Conservation (phyloP, 2,113 vertebrate species). For the Furnarius figulus region DNA sequence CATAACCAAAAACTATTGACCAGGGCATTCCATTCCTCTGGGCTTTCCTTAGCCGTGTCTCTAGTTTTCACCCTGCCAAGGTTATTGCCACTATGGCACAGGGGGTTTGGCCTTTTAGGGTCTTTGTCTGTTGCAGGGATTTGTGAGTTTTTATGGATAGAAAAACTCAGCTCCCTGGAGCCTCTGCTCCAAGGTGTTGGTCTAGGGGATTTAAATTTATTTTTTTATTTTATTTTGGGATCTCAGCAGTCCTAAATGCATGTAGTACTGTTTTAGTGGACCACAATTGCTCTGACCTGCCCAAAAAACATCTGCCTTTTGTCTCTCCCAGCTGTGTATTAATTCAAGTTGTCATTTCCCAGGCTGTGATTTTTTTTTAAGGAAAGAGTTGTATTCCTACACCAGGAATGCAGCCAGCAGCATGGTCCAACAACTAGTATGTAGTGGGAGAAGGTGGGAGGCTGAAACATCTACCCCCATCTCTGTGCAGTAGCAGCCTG, state of each 20-base stretch:
- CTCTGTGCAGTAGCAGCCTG: background rate
- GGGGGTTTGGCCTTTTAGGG: background rate
- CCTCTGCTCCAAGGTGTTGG: background rate
- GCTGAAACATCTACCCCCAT: background rate
- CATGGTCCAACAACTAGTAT: accelerated
- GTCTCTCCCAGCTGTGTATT: background rate
- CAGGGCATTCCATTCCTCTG: background rate
- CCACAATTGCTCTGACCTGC: background rate
- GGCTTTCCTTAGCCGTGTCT: background rate
- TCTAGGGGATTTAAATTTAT: no score
- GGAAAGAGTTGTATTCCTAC: background rate
- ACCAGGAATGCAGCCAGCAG: background rate
- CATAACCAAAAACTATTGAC: background rate
- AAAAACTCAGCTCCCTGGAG: background rate
- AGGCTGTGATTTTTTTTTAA: background rate
- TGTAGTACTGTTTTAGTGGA: background rate
- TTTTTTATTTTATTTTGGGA: background rate
- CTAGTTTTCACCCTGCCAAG: background rate
- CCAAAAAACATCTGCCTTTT: background rate
- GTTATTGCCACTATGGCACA: background rate
- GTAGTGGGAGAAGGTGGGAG: background rate
- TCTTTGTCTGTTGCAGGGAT: background rate
- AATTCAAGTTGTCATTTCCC: background rate
- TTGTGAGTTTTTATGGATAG: background rate
- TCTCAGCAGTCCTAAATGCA: background rate